Evolutionary conservation across 2,113 vertebrate genomes (phyloP).

Genomic region (Prionailurus bengalensis): DNA sequence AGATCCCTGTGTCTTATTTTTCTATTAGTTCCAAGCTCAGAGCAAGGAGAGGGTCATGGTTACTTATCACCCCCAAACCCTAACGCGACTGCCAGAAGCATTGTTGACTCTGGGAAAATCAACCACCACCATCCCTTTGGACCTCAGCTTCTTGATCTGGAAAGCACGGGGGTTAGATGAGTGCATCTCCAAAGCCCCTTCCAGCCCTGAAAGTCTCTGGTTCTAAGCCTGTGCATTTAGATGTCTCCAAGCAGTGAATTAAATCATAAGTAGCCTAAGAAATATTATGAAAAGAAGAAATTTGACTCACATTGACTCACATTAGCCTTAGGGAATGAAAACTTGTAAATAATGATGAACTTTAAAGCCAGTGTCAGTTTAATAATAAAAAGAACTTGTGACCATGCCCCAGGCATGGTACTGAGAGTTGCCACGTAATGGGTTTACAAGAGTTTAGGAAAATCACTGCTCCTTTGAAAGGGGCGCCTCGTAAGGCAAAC

Average conservation of each 20-base stretch:
- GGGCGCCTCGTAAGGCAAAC: background rate
- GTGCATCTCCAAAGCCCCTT: background rate
- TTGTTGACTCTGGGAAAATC: background rate
- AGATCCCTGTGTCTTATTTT: background rate
- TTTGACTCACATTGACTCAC: constrained; percentile 5
- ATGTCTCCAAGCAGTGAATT: background rate
- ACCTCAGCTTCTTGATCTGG: background rate
- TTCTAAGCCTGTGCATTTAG: background rate
- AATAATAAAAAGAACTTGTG: constrained; percentile 16
- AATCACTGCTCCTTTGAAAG: constrained; percentile 46
- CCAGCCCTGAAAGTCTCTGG: background rate
- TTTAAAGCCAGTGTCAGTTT: constrained; percentile 44
- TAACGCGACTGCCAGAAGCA: background rate
- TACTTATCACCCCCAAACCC: background rate
- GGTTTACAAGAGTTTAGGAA: constrained; percentile 22
- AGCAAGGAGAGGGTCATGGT: background rate
- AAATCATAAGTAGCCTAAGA: background rate
- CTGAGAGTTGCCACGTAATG: background rate
- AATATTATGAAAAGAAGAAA: background rate
- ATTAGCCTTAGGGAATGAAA: constrained; percentile 49
- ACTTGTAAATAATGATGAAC: constrained; percentile 13
- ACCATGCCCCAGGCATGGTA: background rate
- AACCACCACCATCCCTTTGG: background rate
- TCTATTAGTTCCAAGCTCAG: constrained; percentile 11
- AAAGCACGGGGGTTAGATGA: background rate